Evolutionary conservation across 2,797 vertebrate genomes (phyloP).

Genomic region (Loriculus beryllinus): DNA sequence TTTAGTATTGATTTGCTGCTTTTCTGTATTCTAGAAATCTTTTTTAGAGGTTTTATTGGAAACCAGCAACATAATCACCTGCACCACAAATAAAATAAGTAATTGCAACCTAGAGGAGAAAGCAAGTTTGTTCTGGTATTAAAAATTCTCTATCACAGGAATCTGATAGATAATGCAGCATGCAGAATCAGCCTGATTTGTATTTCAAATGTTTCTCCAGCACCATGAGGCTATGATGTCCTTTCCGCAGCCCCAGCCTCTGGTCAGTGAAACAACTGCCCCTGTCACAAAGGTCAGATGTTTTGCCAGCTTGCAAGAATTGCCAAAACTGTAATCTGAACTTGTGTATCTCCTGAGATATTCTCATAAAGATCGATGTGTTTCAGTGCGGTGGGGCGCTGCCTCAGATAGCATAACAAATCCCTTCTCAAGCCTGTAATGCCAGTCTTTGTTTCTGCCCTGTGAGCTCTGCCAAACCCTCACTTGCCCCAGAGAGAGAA

Average conservation of each 20-base stretch:
- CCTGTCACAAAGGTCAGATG: not conserved
- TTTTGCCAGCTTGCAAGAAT: not conserved
- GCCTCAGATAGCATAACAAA: not conserved
- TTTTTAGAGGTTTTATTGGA: not conserved
- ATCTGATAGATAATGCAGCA: not conserved
- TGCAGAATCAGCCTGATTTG: not conserved
- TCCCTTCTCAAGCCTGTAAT: not conserved
- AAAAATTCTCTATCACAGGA: not conserved
- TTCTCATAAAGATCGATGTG: not conserved
- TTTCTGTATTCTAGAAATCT: not conserved
- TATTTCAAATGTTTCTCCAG: not conserved
- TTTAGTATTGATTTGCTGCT: not conserved
- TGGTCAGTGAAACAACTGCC: not conserved
- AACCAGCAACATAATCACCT: not conserved
- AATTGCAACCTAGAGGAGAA: not conserved
- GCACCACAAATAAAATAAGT: not conserved
- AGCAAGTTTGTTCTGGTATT: not conserved
- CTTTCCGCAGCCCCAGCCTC: not conserved
- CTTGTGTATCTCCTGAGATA: not conserved
- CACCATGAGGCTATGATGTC: not conserved
- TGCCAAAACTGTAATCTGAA: not conserved
- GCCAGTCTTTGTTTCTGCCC: not conserved
- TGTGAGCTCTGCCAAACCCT: not conserved
- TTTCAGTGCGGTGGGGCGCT: not conserved
- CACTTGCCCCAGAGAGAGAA: not conserved